A percentile compares a stretch with the other conserved stretches of the same genome.
phyloP scores from a whole-genome alignment of 2,113 vertebrate genomes.

The Pomatostomus ruficeps region DNA sequence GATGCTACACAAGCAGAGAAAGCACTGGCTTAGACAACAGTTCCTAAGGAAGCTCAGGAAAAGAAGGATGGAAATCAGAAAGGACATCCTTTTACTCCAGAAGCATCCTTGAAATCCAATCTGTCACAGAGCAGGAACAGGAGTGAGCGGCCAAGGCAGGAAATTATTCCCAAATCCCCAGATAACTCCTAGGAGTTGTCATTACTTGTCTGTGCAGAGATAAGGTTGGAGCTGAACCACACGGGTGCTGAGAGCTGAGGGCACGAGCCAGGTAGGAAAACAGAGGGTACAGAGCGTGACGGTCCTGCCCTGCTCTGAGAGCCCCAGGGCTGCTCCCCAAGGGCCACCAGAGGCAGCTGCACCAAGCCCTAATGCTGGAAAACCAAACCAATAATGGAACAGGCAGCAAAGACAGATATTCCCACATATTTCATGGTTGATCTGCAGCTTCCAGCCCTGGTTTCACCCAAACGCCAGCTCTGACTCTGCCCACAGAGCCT shows the following conservation, averaged over 20 bases:
- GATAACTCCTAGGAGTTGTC: background rate
- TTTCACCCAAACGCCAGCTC: background rate
- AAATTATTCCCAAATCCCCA: background rate
- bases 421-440: background rate
- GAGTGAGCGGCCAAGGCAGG: background rate
- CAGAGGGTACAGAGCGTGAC: rapidly evolving
- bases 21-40: background rate
- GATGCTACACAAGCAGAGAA: background rate
- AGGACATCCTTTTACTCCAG: background rate
- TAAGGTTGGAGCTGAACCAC: background rate
- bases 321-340: rapidly evolving
- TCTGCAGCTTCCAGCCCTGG: background rate
- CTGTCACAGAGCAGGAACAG: background rate
- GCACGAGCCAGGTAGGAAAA: background rate
- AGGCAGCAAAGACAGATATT: background rate
- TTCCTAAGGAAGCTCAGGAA: background rate
- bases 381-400: rapidly evolving
- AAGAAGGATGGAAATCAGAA: background rate
- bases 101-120: background rate
- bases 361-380: background rate
- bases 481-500: background rate
- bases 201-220: background rate
- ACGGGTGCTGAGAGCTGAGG: background rate
- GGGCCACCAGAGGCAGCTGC: background rate
- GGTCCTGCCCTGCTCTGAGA: background rate